phyloP scores from a whole-genome alignment of 1,140 invertebrate species.

The Procambarus virginalis region DNA sequence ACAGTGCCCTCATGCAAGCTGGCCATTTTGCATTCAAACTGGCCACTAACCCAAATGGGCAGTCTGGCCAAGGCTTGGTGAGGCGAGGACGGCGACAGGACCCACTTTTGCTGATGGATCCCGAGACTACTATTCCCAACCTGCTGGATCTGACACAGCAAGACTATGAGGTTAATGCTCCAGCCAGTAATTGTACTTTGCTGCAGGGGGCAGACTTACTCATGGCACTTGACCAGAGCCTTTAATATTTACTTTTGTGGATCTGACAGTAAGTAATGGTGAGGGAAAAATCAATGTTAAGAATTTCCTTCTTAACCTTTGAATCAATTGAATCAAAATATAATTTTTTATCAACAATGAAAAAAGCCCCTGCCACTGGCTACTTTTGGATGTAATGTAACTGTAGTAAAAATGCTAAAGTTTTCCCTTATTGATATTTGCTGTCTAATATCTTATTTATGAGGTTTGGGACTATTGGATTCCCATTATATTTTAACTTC shows the following conservation, averaged over 20 bases:
- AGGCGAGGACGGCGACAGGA: constrained; percentile 26
- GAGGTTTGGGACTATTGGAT: not conserved
- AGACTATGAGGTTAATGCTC: constrained; percentile 79
- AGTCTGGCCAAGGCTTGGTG: not conserved
- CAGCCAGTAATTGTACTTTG: constrained; percentile 73
- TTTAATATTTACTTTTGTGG: not conserved
- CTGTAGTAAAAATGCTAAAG: not conserved
- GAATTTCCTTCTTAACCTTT: not conserved
- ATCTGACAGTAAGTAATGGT: constrained; percentile 26
- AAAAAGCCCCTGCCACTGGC: not conserved
- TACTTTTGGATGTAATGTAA: not conserved
- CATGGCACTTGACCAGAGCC: constrained; percentile 75
- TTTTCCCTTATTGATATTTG: constrained; percentile 14
- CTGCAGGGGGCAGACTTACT: constrained; percentile 77
- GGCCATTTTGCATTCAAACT: constrained; percentile 44
- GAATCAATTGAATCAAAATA: constrained; percentile 23
- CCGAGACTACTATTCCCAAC: constrained; percentile 73
- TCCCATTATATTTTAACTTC: not conserved
- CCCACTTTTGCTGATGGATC: constrained; percentile 50
- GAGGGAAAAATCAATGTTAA: constrained; percentile 13
- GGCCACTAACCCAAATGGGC: constrained; percentile 17
- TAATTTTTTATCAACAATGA: constrained; percentile 4
- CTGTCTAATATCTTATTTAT: constrained; percentile 7
- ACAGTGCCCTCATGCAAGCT: constrained; percentile 17
- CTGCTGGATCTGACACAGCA: constrained; percentile 76